Base-by-base conservation (phyloP, 2,888 invertebrate genomes). In the Terebella lapidaria region DNA sequence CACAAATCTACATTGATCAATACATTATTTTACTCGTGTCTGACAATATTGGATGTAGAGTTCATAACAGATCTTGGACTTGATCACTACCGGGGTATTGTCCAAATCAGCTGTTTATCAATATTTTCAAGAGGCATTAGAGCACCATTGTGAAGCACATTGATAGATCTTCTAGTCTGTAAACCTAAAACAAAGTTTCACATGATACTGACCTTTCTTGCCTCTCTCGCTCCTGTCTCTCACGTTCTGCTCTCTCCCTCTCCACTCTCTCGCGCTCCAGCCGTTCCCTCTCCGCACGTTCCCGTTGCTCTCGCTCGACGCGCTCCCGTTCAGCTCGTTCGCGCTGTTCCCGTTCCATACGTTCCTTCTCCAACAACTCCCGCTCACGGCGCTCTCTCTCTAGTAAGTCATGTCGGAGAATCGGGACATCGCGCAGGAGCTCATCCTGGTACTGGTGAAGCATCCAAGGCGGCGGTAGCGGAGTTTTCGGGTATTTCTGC, bases 401-500 rank as follows among this genome's bases (percentile, higher is more conserved):
- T 4, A 26, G 5, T 10, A 26, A 5, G 27, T 22, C 53, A 10
- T 26, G 45, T 20, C 35, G 52, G 22, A 65, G 27, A 24, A 65
- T 47, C 54, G 54, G 59, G 61, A 67, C 67, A 27, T 73, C 72
- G 2, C 74, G 59, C 10, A 74, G 46, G 3, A 77, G 65, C 51
- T 73, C 74, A 28, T 77, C 77, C 61, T 72, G 74, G 58, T 75
- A 73, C 65, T 75, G 75, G 29, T 70, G 68, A 25, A 77, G 67
- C 63, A 75, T 67, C 72, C 75, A 78, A 18, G 71, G 70, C 1
- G 75, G 74, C 1, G 77, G 74, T 15, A 76, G 66, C 3, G 74
- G 73, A 26, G 73, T 65, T 22, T 70, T 67, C 2, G 78, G 74
- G 57, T 75, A 74, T 66, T 78, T 77, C 67, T 76, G 77, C 67